Conservation (phyloP, 2,888 invertebrate genomes). For the Ochropleura leucogaster region DNA sequence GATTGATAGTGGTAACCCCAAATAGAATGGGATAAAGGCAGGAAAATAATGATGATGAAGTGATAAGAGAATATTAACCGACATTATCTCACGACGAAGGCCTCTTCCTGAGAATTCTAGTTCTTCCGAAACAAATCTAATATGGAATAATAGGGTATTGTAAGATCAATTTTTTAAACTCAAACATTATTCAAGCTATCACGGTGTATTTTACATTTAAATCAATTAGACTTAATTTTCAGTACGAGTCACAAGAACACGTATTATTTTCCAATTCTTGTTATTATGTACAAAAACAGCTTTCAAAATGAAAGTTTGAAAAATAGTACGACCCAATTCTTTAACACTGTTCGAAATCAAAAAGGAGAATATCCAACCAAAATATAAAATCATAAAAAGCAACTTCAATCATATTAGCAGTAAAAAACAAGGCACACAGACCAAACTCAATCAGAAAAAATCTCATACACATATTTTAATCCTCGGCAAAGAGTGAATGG, state of each 20-base stretch:
- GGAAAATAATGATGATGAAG: no score
- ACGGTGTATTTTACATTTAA: no score
- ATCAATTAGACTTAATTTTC: not conserved
- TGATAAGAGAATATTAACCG: no score
- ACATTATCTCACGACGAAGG: no score
- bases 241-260: not conserved
- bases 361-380: not conserved
- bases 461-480: slow-evolving; percentile 24
- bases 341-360: not conserved
- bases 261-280: no score
- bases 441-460: slow-evolving; percentile 20
- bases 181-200: no score
- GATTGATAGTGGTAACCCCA: no score
- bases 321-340: not conserved
- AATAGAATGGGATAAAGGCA: no score
- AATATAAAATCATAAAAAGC: slow-evolving; percentile 14
- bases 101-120: not conserved
- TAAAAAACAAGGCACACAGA: slow-evolving; percentile 16
- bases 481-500: slow-evolving; percentile 59
- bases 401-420: slow-evolving; percentile 28
- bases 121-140: not conserved
- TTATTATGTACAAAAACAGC: not conserved
- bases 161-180: not conserved
- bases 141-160: not conserved
- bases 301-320: not conserved